Evolutionary conservation across 2,113 vertebrate species (phyloP), one percentile per base, ranked within the genome.

Genomic region (Spheniscus mendiculus): DNA sequence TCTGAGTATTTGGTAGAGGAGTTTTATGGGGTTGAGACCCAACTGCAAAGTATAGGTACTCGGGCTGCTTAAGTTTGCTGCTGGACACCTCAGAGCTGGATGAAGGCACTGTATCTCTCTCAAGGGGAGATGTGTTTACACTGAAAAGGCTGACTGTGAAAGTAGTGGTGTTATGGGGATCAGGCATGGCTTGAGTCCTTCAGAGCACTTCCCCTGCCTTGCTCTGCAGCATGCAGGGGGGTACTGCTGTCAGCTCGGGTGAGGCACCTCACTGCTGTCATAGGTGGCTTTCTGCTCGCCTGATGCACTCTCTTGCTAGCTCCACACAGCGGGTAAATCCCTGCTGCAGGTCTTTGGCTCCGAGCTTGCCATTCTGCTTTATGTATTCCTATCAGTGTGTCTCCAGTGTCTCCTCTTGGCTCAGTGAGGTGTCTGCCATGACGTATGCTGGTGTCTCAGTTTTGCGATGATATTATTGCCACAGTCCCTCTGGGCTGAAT

Each of bases 331-430:
- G 6, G 27, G 47, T 50, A 36, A n/a, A 79, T 47, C 55, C 5
- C 0, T 0, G 0, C 36, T 27, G 59, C 36, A 36, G 30, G 4
- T 63, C 32, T 70, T 69, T 59, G 56, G 49, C 61, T 55, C 34
- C 0, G 1, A 76, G 62, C 73, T 84, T 26, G 15, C 29, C 7
- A 10, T 71, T 91, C 27, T 79, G 49, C 70, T 62, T 83, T 52
- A 15, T 0, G 0, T 38, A 49, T 73, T 74, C 73, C 73, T 52
- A 0, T 26, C 20, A 30, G 13, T 0, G 2, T 29, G 42, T 42
- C 63, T 86, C 74, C 78, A 55, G 67, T 45, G 72, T 69, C 72
- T 73, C 29, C 77, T 32, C 58, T 45, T 81, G 58, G 65, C 69
- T 85, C 73, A 26, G 47, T 6, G 25, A 79, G 15, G 30, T 69